These are phyloP conservation scores for Arctopsyche grandis DNA, from an alignment of 1,140 invertebrate genomes.

Conservation along the genomic window DNA sequence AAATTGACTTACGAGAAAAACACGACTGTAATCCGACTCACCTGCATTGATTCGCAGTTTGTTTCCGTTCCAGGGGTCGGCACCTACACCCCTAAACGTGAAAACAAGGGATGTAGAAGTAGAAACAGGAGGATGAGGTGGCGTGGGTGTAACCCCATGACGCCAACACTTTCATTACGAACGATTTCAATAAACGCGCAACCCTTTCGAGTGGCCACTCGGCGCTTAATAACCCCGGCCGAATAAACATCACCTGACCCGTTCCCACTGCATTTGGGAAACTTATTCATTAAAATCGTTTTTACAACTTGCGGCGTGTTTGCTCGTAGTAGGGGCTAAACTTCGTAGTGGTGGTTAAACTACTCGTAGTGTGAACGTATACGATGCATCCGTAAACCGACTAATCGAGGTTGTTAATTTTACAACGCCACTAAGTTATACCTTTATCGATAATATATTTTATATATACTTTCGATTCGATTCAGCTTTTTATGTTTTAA, in stretches of 20 bases:
- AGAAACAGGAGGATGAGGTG: too few relatives aligned
- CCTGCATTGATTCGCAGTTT: neutral
- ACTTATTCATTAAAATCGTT: conserved; percentile 27
- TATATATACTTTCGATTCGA: neutral
- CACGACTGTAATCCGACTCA: neutral
- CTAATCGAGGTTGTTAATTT: conserved; percentile 16
- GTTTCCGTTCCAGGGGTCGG: neutral
- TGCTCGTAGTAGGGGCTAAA: neutral
- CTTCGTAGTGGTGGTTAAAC: neutral
- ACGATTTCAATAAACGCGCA: conserved; percentile 20
- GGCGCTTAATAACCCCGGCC: conserved; percentile 4
- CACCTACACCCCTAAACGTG: neutral
- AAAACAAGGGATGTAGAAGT: too few relatives aligned
- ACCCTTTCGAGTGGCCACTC: conserved; percentile 31
- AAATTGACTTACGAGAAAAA: too few relatives aligned
- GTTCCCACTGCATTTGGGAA: conserved; percentile 23
- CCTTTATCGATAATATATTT: too few relatives aligned
- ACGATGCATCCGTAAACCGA: neutral
- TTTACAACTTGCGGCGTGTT: neutral
- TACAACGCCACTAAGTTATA: neutral
- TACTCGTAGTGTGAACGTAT: too few relatives aligned
- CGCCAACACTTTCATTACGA: conserved; percentile 14
- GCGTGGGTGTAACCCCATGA: too few relatives aligned
- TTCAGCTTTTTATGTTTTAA: conserved; percentile 14
- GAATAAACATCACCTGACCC: conserved; percentile 21